Base-by-base conservation (phyloP, 2,113 vertebrate genomes). In the Ochotona curzoniae region DNA sequence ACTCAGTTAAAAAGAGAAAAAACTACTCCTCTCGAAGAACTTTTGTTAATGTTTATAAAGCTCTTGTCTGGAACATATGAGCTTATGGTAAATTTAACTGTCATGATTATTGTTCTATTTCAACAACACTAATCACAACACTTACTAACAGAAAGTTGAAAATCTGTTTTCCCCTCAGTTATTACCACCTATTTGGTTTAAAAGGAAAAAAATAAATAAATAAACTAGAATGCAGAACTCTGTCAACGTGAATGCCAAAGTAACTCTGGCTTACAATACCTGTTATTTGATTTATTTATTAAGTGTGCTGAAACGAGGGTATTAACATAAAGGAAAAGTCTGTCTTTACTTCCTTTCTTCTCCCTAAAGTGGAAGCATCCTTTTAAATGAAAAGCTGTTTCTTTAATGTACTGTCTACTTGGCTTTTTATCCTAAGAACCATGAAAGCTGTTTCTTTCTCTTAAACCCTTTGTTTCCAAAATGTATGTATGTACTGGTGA, bases 381-480 rank as follows among this genome's bases (percentile, higher is more conserved):
- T 76, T 85, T 83, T 80, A 76, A 84, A 57, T 90, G 20, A 60
- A 51, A 51, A 70, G 6, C 60, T 60, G 1, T 92, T 88, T 95
- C 54, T 90, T 83, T 80, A 90, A 67, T 47, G 26, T 2, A 38
- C 1, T 69, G 2, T 87, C 10, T 35, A 84, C 47, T 9, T 74
- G 61, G 49, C 25, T 76, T 92, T 92, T 87, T 93, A 89, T 92
- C 91, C 47, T 94, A 70, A 93, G 66, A 44, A 89, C 4, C 60
- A 14, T 67, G 73, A 89, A 79, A 87, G 15, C 51, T 26, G 44
- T 66, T 87, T 69, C 32, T 89, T 94, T 92, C 14, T 89, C 67
- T 83, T 90, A 91, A 67, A 78, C 38, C 18, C 20, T 79, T 92
- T 38, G 8, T 81, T 89, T 94, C 76, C 93, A 82, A 90, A 86